These are phyloP conservation scores for Gandaritis pyraliata DNA, from an alignment of 2,888 invertebrate species.

Conservation along the genomic window DNA sequence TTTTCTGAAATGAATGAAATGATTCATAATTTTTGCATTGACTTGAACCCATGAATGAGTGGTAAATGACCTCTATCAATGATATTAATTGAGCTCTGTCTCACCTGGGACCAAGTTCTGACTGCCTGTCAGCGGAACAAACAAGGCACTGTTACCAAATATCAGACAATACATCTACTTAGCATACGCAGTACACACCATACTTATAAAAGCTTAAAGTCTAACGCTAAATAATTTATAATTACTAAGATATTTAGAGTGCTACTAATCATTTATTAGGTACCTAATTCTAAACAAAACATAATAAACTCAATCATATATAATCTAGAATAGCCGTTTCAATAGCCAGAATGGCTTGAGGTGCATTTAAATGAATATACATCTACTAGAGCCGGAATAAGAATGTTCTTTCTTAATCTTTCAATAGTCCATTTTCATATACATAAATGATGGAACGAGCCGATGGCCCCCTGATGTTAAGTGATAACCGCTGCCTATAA, in stretches of 20 bases:
- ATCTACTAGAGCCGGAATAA: too few relatives aligned
- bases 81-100: slow-evolving; percentile 45
- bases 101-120: slow-evolving; percentile 75
- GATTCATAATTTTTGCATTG: not conserved
- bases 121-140: slow-evolving; percentile 80
- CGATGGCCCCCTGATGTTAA: too few relatives aligned
- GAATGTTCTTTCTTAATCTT: too few relatives aligned
- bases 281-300: too few relatives aligned
- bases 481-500: too few relatives aligned
- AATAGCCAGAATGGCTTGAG: too few relatives aligned
- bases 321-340: too few relatives aligned
- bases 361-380: too few relatives aligned
- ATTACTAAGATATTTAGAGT: not conserved
- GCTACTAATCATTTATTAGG: too few relatives aligned
- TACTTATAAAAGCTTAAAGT: slow-evolving; percentile 34
- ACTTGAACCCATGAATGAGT: slow-evolving; percentile 12
- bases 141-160: slow-evolving; percentile 61
- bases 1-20: not conserved
- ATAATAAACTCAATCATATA: too few relatives aligned
- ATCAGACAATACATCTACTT: slow-evolving; percentile 38
- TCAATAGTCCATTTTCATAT: too few relatives aligned
- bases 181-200: slow-evolving; percentile 35
- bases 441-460: too few relatives aligned
- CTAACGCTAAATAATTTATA: slow-evolving; percentile 8
- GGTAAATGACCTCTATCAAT: slow-evolving; percentile 10